These are phyloP conservation scores for Malacoraja senta DNA, from an alignment of 2,797 vertebrate genomes.

Conservation along the genomic window DNA sequence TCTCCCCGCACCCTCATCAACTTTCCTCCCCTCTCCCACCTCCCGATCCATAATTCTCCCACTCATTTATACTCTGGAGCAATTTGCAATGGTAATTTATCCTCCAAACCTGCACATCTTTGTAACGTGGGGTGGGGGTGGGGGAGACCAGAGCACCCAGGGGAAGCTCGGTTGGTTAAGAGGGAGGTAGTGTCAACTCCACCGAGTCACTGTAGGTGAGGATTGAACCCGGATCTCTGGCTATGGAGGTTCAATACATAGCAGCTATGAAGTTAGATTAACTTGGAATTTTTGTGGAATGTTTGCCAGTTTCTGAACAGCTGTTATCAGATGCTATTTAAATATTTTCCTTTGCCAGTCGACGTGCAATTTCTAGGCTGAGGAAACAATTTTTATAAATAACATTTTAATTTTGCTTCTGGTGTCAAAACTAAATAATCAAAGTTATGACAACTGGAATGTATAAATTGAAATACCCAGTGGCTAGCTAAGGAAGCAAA, in stretches of 20 bases:
- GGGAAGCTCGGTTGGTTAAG: too few species aligned
- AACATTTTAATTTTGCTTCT: not conserved
- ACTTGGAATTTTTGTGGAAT: slow-evolving; percentile 46
- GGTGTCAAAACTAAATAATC: not conserved
- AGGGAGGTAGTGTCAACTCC: too few species aligned
- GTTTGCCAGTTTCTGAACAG: slow-evolving; percentile 47
- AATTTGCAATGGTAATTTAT: too few species aligned
- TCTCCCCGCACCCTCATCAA: too few species aligned
- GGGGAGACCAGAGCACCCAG: too few species aligned
- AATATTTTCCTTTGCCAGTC: slow-evolving; percentile 44
- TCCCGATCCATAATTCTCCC: too few species aligned
- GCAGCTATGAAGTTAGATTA: slow-evolving; percentile 42
- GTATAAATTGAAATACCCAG: not conserved
- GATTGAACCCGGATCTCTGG: too few species aligned
- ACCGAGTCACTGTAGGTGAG: too few species aligned
- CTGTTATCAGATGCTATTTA: slow-evolving; percentile 48
- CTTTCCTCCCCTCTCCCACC: too few species aligned
- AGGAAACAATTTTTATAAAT: not conserved
- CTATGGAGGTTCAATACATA: slow-evolving; percentile 51
- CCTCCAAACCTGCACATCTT: too few species aligned
- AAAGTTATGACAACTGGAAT: not conserved
- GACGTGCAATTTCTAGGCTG: not conserved
- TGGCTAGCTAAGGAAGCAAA: not conserved
- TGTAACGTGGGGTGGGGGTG: too few species aligned
- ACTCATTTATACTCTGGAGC: too few species aligned